Percentiles rank a stretch among this genome's conserved stretches.
phyloP scores from a whole-genome alignment of 1,140 invertebrate genomes.

The Microplitis demolitor region DNA sequence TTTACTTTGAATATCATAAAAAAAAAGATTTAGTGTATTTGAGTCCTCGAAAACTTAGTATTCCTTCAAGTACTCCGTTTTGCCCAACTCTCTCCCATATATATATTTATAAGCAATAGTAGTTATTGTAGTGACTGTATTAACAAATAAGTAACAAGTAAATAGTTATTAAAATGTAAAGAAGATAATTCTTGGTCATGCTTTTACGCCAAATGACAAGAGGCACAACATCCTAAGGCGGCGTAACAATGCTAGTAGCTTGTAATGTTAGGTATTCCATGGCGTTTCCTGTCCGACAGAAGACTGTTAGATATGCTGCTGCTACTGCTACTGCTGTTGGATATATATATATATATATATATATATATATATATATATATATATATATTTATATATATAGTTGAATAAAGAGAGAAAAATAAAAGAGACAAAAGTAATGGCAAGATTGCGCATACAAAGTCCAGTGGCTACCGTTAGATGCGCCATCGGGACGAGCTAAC shows the following conservation, averaged over 20 bases:
- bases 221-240: constrained; percentile 22
- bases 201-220: constrained; percentile 15
- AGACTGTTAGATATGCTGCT: constrained; percentile 3
- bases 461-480: constrained; percentile 46
- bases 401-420: not conserved
- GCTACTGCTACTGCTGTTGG: constrained; percentile 6
- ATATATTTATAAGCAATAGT: too few species aligned
- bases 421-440: constrained; percentile 22
- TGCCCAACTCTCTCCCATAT: too few species aligned
- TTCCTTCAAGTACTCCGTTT: too few species aligned
- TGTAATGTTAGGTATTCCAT: constrained; percentile 42
- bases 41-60: too few species aligned
- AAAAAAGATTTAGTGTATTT: too few species aligned
- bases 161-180: too few species aligned
- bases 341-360: not conserved
- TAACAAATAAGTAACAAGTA: too few species aligned
- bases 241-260: constrained; percentile 44
- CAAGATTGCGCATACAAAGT: constrained; percentile 50
- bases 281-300: constrained; percentile 44
- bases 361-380: not conserved
- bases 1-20: too few species aligned
- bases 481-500: constrained; percentile 8
- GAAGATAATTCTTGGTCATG: not conserved
- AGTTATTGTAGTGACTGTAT: too few species aligned
- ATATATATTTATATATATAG: not conserved